These are phyloP conservation scores for Pterostichus niger DNA, from an alignment of 2,888 invertebrate species.

Conservation along the genomic window DNA sequence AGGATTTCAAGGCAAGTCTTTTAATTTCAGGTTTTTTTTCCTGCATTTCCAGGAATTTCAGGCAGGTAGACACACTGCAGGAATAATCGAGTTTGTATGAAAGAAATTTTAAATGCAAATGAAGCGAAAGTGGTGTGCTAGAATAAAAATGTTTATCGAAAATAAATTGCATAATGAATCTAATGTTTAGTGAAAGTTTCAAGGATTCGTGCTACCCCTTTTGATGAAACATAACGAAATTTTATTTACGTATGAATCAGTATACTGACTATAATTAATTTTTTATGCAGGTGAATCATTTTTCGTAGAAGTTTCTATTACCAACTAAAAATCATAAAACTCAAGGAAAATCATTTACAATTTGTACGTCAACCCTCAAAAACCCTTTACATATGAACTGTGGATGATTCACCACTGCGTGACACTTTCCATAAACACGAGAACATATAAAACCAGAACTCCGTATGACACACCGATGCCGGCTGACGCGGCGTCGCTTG, in stretches of 20 bases:
- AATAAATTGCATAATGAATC: neutral
- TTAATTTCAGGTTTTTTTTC: no score
- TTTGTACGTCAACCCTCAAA: slow-evolving; percentile 7
- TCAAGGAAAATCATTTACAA: neutral
- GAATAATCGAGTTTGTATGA: no score
- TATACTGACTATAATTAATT: neutral
- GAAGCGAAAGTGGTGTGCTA: neutral
- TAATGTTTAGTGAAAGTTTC: neutral
- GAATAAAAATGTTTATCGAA: neutral
- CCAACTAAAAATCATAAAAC: no score
- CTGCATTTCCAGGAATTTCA: no score
- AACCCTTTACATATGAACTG: slow-evolving; percentile 25
- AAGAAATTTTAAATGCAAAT: no score
- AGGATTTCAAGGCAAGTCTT: no score
- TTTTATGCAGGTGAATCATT: neutral
- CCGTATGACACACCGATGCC: neutral
- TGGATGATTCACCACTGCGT: slow-evolving; percentile 35
- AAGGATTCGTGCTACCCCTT: no score
- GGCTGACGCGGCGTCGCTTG: neutral
- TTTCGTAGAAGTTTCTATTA: neutral
- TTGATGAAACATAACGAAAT: no score
- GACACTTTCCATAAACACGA: slow-evolving; percentile 32
- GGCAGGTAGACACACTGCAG: no score
- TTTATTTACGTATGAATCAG: no score
- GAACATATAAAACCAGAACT: slow-evolving; percentile 1